Percentiles rank a stretch among this genome's conserved stretches.
Conservation (phyloP, 1,140 invertebrate genomes). For the Nilaparvata lugens region DNA sequence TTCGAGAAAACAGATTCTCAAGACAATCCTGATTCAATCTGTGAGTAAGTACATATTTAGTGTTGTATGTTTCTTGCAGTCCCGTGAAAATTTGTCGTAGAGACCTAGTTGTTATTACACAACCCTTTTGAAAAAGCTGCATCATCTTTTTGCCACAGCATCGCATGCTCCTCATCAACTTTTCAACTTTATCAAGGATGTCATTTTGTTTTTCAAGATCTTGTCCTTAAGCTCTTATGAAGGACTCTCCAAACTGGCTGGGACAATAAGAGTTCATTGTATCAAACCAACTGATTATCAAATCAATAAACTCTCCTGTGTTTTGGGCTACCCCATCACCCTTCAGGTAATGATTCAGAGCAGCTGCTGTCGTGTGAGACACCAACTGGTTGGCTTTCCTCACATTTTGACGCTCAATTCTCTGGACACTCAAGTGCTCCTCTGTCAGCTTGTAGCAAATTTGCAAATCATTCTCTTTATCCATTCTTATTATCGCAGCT, state of each 20-base stretch:
- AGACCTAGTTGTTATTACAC: no score
- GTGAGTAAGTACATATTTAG: no score
- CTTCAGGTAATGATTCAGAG: slow-evolving; percentile 5
- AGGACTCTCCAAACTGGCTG: not conserved
- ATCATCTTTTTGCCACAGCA: no score
- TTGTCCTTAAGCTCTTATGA: slow-evolving; percentile 1
- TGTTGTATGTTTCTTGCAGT: no score
- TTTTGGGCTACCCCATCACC: no score
- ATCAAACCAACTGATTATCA: slow-evolving; percentile 3
- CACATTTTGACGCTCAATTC: slow-evolving; percentile 3
- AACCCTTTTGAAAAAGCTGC: no score
- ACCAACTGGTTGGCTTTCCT: slow-evolving; percentile 8
- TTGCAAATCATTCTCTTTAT: slow-evolving; percentile 1
- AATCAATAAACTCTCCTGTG: not conserved
- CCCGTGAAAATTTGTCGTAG: no score
- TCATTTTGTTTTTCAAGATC: slow-evolving; percentile 4
- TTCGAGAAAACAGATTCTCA: no score
- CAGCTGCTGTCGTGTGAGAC: slow-evolving; percentile 11
- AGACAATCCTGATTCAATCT: no score
- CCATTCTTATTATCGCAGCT: not conserved
- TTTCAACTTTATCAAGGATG: no score
- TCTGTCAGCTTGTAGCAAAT: not conserved
- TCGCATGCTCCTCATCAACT: no score
- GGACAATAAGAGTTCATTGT: slow-evolving; percentile 3
- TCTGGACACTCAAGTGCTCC: slow-evolving; percentile 9